Base-by-base conservation (phyloP, 92 coral and sea anemone species). In the Siderastrea siderea region DNA sequence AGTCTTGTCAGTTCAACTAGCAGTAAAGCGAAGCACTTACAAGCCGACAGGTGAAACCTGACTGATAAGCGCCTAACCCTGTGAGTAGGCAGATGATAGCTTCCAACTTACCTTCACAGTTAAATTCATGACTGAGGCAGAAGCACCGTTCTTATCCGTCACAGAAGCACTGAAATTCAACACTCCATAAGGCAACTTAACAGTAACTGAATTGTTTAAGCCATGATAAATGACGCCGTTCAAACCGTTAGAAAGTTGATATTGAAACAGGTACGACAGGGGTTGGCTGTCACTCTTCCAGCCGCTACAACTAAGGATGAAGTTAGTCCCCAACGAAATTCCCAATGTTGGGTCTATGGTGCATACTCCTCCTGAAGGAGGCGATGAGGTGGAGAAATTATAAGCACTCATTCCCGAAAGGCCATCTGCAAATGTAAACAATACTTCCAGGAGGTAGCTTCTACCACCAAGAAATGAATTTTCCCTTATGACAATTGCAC, bases 231-330 rank as follows among this genome's bases (percentile, higher is more conserved):
- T n/a, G 67, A 82, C 78, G 16, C 17, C 45, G 26, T 44, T n/a
- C 52, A 63, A 50, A 44, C 82, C 82, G 50, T 50, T 14, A 10
- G 49, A 1, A 49, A 75, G 67, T 43, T 19, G 59, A 3, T 60
- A 17, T 26, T 43, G 75, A 53, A 84, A 84, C 82, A 49, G 6
- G 63, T 84, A 84, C 5, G 81, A 51, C 72, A 84, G 43, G 9
- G 63, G 81, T 1, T 2, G 5, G 47, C 1, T 62, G 44, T 66
- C 15, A 48, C 64, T 62, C 4, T 7, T 60, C 72, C 79, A 84
- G 51, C 15, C 47, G 50, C 73, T 74, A 26, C 88, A 84, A 13
- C 72, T 74, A 43, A 84, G 52, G 54, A 26, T 49, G 62, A 84
- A 73, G 38, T 57, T 5, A 6, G 88, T 84, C 49, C 5, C 46